These are phyloP conservation scores for Ceratosolen solmsi DNA, from an alignment of 1,140 invertebrate genomes.

Conservation along the genomic window DNA sequence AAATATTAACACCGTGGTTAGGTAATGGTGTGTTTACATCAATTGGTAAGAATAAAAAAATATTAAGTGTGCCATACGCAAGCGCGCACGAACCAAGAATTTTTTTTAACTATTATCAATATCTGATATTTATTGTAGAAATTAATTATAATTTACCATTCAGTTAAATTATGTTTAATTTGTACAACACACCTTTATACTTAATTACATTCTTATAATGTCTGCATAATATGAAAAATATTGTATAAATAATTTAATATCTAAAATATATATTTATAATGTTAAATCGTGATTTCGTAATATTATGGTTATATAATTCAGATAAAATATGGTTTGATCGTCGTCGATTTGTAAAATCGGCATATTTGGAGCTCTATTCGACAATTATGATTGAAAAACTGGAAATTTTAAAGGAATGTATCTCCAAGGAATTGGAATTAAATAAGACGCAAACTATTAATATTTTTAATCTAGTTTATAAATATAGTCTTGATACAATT, in stretches of 20 bases:
- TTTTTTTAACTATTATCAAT: too few relatives aligned
- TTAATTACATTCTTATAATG: too few relatives aligned
- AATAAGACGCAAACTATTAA: conserved; percentile 73
- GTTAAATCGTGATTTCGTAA: too few relatives aligned
- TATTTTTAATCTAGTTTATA: conserved; percentile 78
- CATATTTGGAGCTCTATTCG: conserved; percentile 90
- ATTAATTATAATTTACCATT: too few relatives aligned
- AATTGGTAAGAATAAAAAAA: conserved; percentile 68
- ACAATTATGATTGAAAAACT: conserved; percentile 84
- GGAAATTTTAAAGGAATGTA: conserved; percentile 76
- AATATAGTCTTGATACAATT: conserved; percentile 86
- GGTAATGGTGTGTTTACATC: conserved; percentile 80
- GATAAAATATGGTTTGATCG: conserved; percentile 85
- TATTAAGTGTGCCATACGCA: too few relatives aligned
- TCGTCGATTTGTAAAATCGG: conserved; percentile 88
- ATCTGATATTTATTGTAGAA: too few relatives aligned
- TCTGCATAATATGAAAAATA: too few relatives aligned
- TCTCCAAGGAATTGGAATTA: conserved; percentile 65
- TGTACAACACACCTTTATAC: too few relatives aligned
- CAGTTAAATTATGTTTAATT: too few relatives aligned
- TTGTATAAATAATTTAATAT: too few relatives aligned
- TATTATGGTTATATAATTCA: conserved; percentile 54
- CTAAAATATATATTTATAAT: too few relatives aligned
- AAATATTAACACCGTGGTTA: conserved; percentile 79
- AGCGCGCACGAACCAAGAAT: too few relatives aligned